A percentile compares a stretch with the other conserved stretches of the same genome.
Conservation (phyloP, 1,140 invertebrate genomes). For the Oreohelix idahoensis region DNA sequence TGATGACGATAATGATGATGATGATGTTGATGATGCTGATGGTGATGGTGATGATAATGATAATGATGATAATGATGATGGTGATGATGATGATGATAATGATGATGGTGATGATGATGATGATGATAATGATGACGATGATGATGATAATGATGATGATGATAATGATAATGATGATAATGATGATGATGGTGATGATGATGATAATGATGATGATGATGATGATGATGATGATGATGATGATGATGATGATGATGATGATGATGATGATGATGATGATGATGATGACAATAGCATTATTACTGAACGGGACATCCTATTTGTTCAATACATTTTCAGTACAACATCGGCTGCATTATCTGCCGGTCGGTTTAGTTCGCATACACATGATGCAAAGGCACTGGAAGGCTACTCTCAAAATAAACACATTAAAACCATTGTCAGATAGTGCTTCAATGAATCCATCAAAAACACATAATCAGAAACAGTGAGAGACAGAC, state of each 20-base stretch:
- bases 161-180: constrained; percentile 37
- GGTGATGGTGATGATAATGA: constrained; percentile 34
- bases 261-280: constrained; percentile 33
- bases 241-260: constrained; percentile 44
- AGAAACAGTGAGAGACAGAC: too few relatives aligned
- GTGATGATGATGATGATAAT: constrained; percentile 34
- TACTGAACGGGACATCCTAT: too few relatives aligned
- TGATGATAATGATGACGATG: constrained; percentile 37
- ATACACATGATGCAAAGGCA: too few relatives aligned
- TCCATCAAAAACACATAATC: too few relatives aligned
- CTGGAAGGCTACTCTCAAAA: too few relatives aligned
- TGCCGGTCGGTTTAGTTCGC: too few relatives aligned
- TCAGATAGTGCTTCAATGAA: too few relatives aligned
- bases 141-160: constrained; percentile 40
- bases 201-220: constrained; percentile 40
- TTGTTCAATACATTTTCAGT: too few relatives aligned
- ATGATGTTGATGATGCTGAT: constrained; percentile 36
- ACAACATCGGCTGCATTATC: too few relatives aligned
- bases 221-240: constrained; percentile 43
- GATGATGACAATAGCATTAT: background rate
- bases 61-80: constrained; percentile 40
- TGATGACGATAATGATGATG: too few relatives aligned
- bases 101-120: constrained; percentile 40
- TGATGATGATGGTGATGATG: constrained; percentile 37
- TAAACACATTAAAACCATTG: too few relatives aligned